phyloP scores from a whole-genome alignment of 1,140 invertebrate genomes.

The Diorhabda sublineata region DNA sequence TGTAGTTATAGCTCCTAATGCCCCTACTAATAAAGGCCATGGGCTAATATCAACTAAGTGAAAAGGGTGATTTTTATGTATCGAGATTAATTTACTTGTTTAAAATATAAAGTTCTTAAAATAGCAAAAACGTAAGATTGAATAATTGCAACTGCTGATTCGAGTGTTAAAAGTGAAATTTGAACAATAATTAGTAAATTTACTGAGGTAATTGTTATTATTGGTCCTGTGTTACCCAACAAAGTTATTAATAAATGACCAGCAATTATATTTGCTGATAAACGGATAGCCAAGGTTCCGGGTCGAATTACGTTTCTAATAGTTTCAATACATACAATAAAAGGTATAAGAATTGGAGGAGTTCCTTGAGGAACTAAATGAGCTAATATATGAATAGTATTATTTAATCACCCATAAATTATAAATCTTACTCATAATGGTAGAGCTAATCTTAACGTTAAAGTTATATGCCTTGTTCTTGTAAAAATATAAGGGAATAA shows the following conservation, averaged over 20 bases:
- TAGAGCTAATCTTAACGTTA: slow-evolving; percentile 54
- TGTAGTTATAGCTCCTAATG: slow-evolving; percentile 47
- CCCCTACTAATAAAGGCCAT: slow-evolving; percentile 51
- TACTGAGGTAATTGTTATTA: slow-evolving; percentile 38
- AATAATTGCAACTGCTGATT: slow-evolving; percentile 38
- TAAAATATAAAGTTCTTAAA: slow-evolving; percentile 43
- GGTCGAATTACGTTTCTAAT: slow-evolving; percentile 62
- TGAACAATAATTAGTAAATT: slow-evolving; percentile 47
- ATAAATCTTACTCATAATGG: slow-evolving; percentile 60
- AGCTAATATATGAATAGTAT: slow-evolving; percentile 53
- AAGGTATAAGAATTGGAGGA: slow-evolving; percentile 52
- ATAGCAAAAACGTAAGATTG: slow-evolving; percentile 43
- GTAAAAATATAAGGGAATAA: slow-evolving; percentile 67
- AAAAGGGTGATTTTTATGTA: slow-evolving; percentile 49
- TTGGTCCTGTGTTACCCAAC: slow-evolving; percentile 47
- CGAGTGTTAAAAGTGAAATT: slow-evolving; percentile 50
- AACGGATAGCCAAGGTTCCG: slow-evolving; percentile 57
- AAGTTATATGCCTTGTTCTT: slow-evolving; percentile 54
- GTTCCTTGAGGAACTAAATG: slow-evolving; percentile 61
- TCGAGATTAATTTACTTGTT: slow-evolving; percentile 49
- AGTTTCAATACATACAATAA: slow-evolving; percentile 57
- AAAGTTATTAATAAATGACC: slow-evolving; percentile 57
- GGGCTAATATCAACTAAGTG: slow-evolving; percentile 56
- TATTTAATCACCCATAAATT: slow-evolving; percentile 55
- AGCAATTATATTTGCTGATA: slow-evolving; percentile 66